phyloP scores from a whole-genome alignment of 2,797 vertebrate species.

The Melanogrammus aeglefinus region DNA sequence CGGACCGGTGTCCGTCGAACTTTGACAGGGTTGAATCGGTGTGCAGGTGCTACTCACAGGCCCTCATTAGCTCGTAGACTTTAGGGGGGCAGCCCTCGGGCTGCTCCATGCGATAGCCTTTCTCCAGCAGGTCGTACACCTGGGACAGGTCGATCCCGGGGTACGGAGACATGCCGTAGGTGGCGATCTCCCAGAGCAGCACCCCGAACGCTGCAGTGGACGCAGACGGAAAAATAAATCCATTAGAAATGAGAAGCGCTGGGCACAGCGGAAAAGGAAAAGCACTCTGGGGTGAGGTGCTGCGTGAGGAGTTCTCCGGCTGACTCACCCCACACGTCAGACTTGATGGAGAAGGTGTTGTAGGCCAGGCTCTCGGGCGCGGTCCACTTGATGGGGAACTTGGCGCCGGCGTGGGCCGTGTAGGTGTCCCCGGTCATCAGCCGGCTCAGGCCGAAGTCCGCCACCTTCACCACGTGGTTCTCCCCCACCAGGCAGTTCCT shows the following conservation, averaged over 20 bases:
- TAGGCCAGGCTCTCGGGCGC: slow-evolving; percentile 97
- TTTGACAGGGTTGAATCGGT: neutral
- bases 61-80: slow-evolving; percentile 98
- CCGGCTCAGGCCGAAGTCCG: slow-evolving; percentile 94
- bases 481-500: slow-evolving; percentile 97
- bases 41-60: slow-evolving; percentile 83
- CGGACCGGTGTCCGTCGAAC: neutral
- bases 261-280: neutral
- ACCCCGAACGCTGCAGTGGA: slow-evolving; percentile 88
- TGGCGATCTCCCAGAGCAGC: slow-evolving; percentile 97
- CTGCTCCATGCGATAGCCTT: slow-evolving; percentile 98
- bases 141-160: slow-evolving; percentile 98
- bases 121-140: slow-evolving; percentile 97
- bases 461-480: slow-evolving; percentile 97
- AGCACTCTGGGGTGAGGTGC: neutral
- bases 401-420: slow-evolving; percentile 95
- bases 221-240: neutral
- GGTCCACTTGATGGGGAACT: slow-evolving; percentile 99
- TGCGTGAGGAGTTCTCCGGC: neutral
- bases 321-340: slow-evolving; percentile 94
- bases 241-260: neutral
- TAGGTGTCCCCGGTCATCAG: slow-evolving; percentile 99
- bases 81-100: slow-evolving; percentile 97
- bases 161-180: slow-evolving; percentile 98
- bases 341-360: slow-evolving; percentile 98